Evolutionary conservation across 2,888 invertebrate genomes (phyloP).

Genomic region (Orthosia gracilis): DNA sequence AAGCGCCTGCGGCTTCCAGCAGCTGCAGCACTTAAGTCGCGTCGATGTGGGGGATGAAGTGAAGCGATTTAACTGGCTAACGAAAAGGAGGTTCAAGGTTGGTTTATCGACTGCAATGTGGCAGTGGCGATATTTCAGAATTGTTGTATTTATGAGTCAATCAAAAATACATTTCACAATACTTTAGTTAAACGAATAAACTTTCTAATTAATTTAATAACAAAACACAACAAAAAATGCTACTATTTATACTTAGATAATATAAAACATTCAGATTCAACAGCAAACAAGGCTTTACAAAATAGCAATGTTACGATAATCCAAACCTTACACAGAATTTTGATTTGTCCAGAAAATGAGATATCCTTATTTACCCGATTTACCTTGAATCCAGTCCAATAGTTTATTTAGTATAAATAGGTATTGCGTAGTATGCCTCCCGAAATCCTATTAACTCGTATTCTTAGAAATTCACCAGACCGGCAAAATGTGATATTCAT

Average conservation of each 20-base stretch:
- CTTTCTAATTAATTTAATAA: too few relatives aligned
- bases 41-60: slow-evolving; percentile 53
- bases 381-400: slow-evolving; percentile 8
- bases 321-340: neutral
- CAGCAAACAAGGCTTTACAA: neutral
- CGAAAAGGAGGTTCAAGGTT: neutral
- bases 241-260: neutral
- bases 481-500: slow-evolving; percentile 32
- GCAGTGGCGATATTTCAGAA: too few relatives aligned
- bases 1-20: slow-evolving; percentile 84
- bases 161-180: neutral
- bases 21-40: slow-evolving; percentile 82
- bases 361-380: slow-evolving; percentile 22
- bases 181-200: too few relatives aligned
- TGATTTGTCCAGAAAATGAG: slow-evolving; percentile 8
- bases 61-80: slow-evolving; percentile 47
- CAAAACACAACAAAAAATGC: neutral
- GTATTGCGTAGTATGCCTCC: neutral
- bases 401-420: slow-evolving; percentile 18
- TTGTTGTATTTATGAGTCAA: too few relatives aligned
- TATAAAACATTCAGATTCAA: neutral
- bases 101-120: too few relatives aligned
- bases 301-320: slow-evolving; percentile 1
- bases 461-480: slow-evolving; percentile 14
- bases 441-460: slow-evolving; percentile 11